Base-by-base conservation (phyloP, 2,797 vertebrate species). In the Lepus townsendii region DNA sequence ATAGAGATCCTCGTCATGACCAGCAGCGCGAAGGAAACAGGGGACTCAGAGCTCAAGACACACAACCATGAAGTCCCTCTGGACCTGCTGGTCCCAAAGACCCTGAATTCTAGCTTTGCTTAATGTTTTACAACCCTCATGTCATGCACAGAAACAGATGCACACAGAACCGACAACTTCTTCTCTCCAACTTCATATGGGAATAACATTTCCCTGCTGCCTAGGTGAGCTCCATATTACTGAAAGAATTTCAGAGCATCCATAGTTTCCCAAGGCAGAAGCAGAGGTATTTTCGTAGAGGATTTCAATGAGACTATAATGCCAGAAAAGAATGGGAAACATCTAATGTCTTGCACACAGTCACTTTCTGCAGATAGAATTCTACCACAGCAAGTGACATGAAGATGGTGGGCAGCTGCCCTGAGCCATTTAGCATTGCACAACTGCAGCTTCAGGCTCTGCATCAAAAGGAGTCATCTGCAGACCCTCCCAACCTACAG, bases 231-330 rank as follows among this genome's bases (percentile, higher is more conserved):
- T 93, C 80, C 92, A 87, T 95, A 32, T 91, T 96, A 94, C 94
- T 88, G 94, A 91, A 62, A 69, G 0, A 71, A 92, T 97, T 97
- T 90, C 94, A 93, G 83, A 93, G 54, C 6, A 17, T 20, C 8
- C 72, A 8, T 57, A 7, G n/a, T 47, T 79, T 80, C 35, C 42
- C 35, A 42, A 32, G 68, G 78, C 66, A 96, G 88, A 97, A 90
- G 93, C 95, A 92, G 63, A 93, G 77, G 65, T 93, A 88, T 97
- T 97, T 96, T 97, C 96, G 97, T 88, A 97, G 96, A 94, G 80
- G 57, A 92, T 96, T 97, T 96, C 71, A 92, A 90, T 90, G 94
- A 97, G 95, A 77, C 93, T 90, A 47, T 88, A 92, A 88, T 96
- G 97, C 96, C 78, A 97, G 96, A 79, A 62, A 57, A 71, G 71